These are phyloP conservation scores for Creontiades dilutus DNA, from an alignment of 2,888 invertebrate genomes.

Conservation along the genomic window DNA sequence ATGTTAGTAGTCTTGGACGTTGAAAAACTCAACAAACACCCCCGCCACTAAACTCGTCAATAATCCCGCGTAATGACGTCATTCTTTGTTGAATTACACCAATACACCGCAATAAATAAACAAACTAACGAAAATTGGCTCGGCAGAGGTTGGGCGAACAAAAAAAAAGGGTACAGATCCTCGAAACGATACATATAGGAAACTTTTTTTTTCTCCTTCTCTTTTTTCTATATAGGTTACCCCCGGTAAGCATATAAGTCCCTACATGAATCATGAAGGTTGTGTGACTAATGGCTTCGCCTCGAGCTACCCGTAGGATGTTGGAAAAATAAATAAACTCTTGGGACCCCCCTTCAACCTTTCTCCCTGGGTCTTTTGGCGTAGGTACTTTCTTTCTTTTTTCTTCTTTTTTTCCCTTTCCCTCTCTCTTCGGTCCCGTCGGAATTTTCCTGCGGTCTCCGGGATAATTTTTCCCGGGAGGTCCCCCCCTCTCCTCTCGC, in stretches of 20 bases:
- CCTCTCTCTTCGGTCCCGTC: slow-evolving; percentile 6
- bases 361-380: neutral
- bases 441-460: slow-evolving; percentile 37
- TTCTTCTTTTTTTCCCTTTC: neutral
- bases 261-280: slow-evolving; percentile 62
- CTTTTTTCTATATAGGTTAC: slow-evolving; percentile 45
- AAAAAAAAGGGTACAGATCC: neutral
- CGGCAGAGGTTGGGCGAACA: neutral
- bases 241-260: slow-evolving; percentile 53
- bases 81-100: no score
- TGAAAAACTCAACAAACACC: no score
- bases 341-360: slow-evolving; percentile 41
- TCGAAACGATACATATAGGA: slow-evolving; percentile 22
- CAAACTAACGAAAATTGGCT: neutral
- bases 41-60: no score
- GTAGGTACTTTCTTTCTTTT: neutral
- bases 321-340: slow-evolving; percentile 63
- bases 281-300: slow-evolving; percentile 61
- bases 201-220: neutral
- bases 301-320: slow-evolving; percentile 40
- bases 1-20: no score
- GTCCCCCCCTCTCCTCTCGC: no score
- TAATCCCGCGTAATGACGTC: no score
- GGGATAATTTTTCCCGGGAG: slow-evolving; percentile 36
- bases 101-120: no score